phyloP scores from a whole-genome alignment of 2,888 invertebrate species.

The Tipula lateralis region DNA sequence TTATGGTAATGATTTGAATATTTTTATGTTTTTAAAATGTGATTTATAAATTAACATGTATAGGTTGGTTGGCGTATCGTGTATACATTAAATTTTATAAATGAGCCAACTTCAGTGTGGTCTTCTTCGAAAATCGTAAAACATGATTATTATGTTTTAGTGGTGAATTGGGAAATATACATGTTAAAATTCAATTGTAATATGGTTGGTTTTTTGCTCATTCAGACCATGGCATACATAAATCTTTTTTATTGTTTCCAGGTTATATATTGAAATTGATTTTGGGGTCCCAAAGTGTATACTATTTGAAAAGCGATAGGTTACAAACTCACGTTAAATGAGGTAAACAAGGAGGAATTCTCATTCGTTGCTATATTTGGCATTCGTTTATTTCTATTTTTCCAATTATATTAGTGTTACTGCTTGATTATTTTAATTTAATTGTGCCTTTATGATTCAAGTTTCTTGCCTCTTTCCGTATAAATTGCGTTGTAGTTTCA shows the following conservation, averaged over 20 bases:
- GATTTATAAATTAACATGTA: background rate
- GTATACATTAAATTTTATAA: background rate
- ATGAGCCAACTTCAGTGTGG: background rate
- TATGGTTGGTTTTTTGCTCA: background rate
- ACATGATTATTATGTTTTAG: background rate
- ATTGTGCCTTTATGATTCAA: too few relatives aligned
- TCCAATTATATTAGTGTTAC: too few relatives aligned
- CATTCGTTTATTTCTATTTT: too few relatives aligned
- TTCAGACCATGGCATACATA: background rate
- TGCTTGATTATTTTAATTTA: too few relatives aligned
- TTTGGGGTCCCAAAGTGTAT: too few relatives aligned
- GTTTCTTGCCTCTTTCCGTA: too few relatives aligned
- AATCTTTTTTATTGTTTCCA: background rate
- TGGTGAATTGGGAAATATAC: background rate
- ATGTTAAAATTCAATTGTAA: background rate
- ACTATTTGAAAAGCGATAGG: too few relatives aligned
- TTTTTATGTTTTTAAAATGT: background rate
- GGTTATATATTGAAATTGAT: too few relatives aligned
- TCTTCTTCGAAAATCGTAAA: background rate
- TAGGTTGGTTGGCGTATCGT: background rate
- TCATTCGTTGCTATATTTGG: too few relatives aligned
- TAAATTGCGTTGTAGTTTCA: too few relatives aligned
- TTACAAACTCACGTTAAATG: too few relatives aligned
- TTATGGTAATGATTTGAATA: background rate
- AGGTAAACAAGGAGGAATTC: too few relatives aligned